phyloP scores from a whole-genome alignment of 1,140 invertebrate genomes.

The Halyomorpha halys region DNA sequence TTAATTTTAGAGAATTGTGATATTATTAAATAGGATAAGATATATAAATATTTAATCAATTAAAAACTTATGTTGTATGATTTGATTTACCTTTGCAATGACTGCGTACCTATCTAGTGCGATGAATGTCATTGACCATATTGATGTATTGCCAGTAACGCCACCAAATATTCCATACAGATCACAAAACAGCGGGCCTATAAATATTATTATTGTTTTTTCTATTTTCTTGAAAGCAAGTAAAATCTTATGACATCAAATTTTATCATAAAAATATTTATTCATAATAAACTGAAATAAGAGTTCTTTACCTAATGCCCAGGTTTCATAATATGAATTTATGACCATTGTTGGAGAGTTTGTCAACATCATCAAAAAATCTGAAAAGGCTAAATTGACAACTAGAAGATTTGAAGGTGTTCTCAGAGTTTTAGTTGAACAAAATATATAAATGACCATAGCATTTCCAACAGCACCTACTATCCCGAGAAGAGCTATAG shows the following conservation, averaged over 20 bases:
- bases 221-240: too few relatives aligned
- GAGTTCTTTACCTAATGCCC: conserved; percentile 55
- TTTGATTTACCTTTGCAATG: conserved; percentile 60
- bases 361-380: conserved; percentile 75
- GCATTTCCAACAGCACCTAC: conserved; percentile 64
- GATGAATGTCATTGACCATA: conserved; percentile 74
- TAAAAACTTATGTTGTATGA: too few relatives aligned
- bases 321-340: conserved; percentile 77
- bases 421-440: conserved; percentile 58
- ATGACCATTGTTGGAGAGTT: conserved; percentile 77
- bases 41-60: too few relatives aligned
- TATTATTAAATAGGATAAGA: background rate
- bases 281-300: too few relatives aligned
- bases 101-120: conserved; percentile 74
- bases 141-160: conserved; percentile 65
- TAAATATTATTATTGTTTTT: too few relatives aligned
- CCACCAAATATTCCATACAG: conserved; percentile 68
- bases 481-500: conserved; percentile 58
- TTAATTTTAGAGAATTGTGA: too few relatives aligned
- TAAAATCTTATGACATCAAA: too few relatives aligned
- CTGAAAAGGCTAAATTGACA: conserved; percentile 74
- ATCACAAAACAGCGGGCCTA: conserved; percentile 66
- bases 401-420: conserved; percentile 79
- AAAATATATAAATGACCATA: conserved; percentile 78
- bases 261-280: too few relatives aligned